A percentile compares a stretch with the other conserved stretches of the same genome.
phyloP scores from a whole-genome alignment of 2,888 invertebrate genomes.

The Acrobasis consociella region DNA sequence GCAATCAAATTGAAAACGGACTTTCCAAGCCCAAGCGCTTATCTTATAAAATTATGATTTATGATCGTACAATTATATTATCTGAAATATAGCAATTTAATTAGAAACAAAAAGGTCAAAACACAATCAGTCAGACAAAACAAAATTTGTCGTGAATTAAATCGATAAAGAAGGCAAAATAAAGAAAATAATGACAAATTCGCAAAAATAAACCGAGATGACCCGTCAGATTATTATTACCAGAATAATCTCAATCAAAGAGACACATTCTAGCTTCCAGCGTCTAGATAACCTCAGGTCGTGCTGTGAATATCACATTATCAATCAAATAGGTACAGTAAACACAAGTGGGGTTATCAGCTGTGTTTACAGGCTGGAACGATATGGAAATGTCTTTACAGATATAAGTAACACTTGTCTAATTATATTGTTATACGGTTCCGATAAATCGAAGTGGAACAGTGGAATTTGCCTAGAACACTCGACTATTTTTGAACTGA shows the following conservation, averaged over 20 bases:
- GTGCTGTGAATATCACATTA: conserved; percentile 53
- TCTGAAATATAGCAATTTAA: background rate
- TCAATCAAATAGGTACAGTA: conserved; percentile 69
- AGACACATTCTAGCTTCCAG: conserved; percentile 20
- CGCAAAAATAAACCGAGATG: conserved; percentile 38
- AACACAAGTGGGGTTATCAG: conserved; percentile 62
- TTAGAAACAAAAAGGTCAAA: conserved; percentile 4
- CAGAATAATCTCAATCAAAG: conserved; percentile 4
- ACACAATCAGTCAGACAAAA: background rate
- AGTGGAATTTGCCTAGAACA: conserved; percentile 52
- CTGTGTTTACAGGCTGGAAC: conserved; percentile 46
- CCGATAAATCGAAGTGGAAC: conserved; percentile 48
- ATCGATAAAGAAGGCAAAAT: conserved; percentile 27
- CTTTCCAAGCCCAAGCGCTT: too few relatives aligned
- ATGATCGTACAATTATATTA: background rate
- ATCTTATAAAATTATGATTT: too few relatives aligned
- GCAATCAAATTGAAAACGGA: too few relatives aligned
- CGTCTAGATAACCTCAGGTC: conserved; percentile 59
- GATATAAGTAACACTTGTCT: conserved; percentile 38
- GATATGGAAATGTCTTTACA: conserved; percentile 54
- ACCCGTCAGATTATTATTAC: conserved; percentile 10
- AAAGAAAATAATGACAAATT: conserved; percentile 32
- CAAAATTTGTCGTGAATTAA: background rate
- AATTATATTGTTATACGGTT: conserved; percentile 39
- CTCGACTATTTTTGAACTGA: conserved; percentile 21